Conservation (phyloP, 2,797 vertebrate genomes). For the Propithecus deckenii region DNA sequence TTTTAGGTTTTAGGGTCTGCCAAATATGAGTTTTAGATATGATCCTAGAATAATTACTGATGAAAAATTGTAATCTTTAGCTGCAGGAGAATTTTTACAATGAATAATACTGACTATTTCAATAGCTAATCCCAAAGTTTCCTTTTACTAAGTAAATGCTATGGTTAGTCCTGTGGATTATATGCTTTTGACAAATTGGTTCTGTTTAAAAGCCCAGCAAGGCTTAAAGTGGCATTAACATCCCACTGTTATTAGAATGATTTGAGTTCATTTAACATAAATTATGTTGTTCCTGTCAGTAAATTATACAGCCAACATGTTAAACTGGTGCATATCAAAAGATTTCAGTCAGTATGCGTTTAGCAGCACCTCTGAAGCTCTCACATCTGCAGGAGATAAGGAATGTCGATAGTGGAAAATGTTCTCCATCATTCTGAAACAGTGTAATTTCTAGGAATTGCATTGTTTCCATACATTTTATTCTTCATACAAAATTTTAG, state of each 20-base stretch:
- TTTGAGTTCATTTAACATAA: slow-evolving; percentile 14
- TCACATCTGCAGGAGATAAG: not conserved
- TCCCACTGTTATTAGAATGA: not conserved
- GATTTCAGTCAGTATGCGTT: not conserved
- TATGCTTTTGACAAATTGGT: slow-evolving; percentile 15
- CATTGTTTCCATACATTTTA: not conserved
- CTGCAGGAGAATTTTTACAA: not conserved
- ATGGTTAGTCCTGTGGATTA: not conserved
- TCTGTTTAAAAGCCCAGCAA: slow-evolving; percentile 47
- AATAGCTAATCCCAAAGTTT: not conserved
- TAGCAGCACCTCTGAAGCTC: not conserved
- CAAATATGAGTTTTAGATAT: not conserved
- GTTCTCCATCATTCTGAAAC: not conserved
- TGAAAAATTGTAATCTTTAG: not conserved
- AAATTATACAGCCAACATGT: not conserved
- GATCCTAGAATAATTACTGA: not conserved
- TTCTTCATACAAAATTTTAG: not conserved
- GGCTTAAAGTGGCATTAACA: slow-evolving; percentile 1
- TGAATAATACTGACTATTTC: not conserved
- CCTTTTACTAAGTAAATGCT: not conserved
- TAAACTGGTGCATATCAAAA: not conserved
- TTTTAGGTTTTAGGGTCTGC: not conserved
- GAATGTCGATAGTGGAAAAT: not conserved
- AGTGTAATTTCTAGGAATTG: not conserved
- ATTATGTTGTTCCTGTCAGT: not conserved